Base-by-base conservation (phyloP, 1,140 invertebrate species). In the Pseudomyrmex gracilis region DNA sequence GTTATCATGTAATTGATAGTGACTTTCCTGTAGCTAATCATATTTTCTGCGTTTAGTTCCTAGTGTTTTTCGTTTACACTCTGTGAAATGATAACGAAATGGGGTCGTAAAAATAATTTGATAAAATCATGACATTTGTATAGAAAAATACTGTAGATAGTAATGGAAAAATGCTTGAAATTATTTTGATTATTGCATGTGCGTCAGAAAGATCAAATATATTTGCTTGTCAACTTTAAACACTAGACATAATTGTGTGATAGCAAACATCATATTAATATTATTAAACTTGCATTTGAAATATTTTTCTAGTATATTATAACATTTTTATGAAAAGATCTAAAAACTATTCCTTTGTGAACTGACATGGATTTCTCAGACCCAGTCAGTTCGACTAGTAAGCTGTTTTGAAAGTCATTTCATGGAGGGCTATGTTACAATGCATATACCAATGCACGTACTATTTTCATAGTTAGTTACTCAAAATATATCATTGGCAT, bases 31-130 rank as follows among this genome's bases (percentile, higher is more conserved):
- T 12, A 24, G 10, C 10, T 73, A 17, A 68, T 51, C 22, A 49
- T 9, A 63, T n/a, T 10, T 51, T 24, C 9, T 9, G 64, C 2
- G 34, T 34, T 34, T 5, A 34, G 5, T 34, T 34, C 7, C 34
- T 34, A 34, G 34, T 0, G 34, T 34, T 34, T 34, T 15, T 58
- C 24, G 34, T 80, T 57, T 58, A 13, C 24, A 67, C 4, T 49
- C 57, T 5, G 17, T 51, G 60, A 47, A 63, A 2, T 12, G n/a
- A 84, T 78, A 51, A 84, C 58, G 0, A 64, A 64, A 73, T 73
- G 49, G 34, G 73, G 24, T 84, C 15, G 51, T 63, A 82, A 70
- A 63, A 83, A 45, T 68, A 12, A 17, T 70, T 60, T 64, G 34
- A 49, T 34, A 53, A 61, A 76, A 76, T 58, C 1, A 9, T 64